Conservation (phyloP, 1,140 invertebrate species). For the Drosophila auraria region DNA sequence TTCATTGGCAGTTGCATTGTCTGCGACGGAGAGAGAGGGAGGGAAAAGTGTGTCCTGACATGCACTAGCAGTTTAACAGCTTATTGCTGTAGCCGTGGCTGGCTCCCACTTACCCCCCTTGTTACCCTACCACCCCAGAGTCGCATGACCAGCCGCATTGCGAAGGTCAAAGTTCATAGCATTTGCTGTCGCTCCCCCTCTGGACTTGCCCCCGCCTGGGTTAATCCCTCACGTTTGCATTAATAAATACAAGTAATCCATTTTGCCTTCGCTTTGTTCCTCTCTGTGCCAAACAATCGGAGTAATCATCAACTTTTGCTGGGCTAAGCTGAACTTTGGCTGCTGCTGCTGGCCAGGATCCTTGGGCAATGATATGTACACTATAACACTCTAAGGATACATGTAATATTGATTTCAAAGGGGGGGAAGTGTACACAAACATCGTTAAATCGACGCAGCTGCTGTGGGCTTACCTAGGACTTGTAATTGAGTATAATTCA, state of each 20-base stretch:
- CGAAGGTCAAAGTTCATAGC: constrained; percentile 69
- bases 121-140: background rate
- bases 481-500: too few relatives aligned
- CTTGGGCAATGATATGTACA: background rate
- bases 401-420: constrained; percentile 2
- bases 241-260: constrained; percentile 54
- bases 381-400: background rate
- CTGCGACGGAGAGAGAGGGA: constrained; percentile 3
- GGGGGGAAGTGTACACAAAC: too few relatives aligned
- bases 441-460: background rate
- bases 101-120: background rate
- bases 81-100: constrained; percentile 37
- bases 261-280: constrained; percentile 24
- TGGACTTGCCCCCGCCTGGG: background rate
- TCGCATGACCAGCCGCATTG: background rate
- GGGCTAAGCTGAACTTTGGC: constrained; percentile 13
- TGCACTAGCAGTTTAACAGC: constrained; percentile 67
- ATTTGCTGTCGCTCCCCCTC: constrained; percentile 16
- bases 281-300: constrained; percentile 11
- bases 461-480: too few relatives aligned
- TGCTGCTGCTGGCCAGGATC: background rate
- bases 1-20: constrained; percentile 62
- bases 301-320: constrained; percentile 18
- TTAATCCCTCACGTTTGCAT: constrained; percentile 51
- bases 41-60: constrained; percentile 13